Percentiles rank a stretch among this genome's conserved stretches.
Evolutionary conservation across 2,797 vertebrate genomes (phyloP).

Genomic region (Peromyscus eremicus): DNA sequence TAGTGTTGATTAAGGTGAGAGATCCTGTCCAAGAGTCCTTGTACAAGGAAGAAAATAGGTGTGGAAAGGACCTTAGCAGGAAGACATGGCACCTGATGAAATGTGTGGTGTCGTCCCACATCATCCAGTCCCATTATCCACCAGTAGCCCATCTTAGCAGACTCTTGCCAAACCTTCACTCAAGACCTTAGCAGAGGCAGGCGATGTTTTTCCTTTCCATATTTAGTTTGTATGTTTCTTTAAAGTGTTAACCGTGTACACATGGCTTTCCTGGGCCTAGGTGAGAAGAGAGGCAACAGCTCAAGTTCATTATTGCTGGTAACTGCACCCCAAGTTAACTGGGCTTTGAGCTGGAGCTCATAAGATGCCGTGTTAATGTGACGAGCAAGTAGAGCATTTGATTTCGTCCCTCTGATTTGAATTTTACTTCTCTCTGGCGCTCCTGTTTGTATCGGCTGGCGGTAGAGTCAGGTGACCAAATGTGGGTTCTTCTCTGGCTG

Average conservation of each 20-base stretch:
- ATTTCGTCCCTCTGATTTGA: slow-evolving; percentile 46
- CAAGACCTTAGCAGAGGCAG: neutral
- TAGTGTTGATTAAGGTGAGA: slow-evolving; percentile 16
- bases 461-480: slow-evolving; percentile 18
- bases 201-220: neutral
- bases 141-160: neutral
- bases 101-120: neutral
- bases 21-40: neutral
- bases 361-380: neutral
- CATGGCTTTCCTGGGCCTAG: neutral
- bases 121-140: neutral
- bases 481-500: neutral
- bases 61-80: neutral
- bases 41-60: neutral
- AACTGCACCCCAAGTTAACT: neutral
- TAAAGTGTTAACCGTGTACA: neutral
- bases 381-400: slow-evolving; percentile 2
- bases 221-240: neutral
- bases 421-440: slow-evolving; percentile 49
- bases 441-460: neutral
- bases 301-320: neutral
- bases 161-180: neutral
- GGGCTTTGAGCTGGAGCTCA: slow-evolving; percentile 8
- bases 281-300: neutral
- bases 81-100: neutral